phyloP scores from a whole-genome alignment of 2,797 vertebrate genomes.

The Eurystomus glaucurus region DNA sequence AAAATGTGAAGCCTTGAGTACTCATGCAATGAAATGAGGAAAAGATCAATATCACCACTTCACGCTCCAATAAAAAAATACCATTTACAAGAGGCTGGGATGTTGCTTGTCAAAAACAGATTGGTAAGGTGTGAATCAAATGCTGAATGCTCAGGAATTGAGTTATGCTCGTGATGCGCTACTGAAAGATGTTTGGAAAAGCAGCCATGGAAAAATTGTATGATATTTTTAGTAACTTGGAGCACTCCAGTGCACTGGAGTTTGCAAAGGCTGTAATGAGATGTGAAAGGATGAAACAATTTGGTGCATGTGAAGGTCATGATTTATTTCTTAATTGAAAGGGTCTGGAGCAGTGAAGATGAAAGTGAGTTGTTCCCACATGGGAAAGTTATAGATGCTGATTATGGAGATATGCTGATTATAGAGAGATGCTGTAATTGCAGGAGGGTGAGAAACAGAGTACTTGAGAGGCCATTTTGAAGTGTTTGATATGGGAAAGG shows the following conservation, averaged over 20 bases:
- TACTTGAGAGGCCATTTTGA: not conserved
- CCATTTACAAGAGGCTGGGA: not conserved
- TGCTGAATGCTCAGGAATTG: not conserved
- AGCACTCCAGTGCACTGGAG: not conserved
- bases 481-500: not conserved
- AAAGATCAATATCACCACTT: not conserved
- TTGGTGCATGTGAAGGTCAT: not conserved
- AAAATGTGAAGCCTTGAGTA: slow-evolving; percentile 3
- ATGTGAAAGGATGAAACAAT: not conserved
- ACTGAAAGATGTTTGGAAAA: not conserved
- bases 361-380: not conserved
- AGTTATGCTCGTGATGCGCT: not conserved
- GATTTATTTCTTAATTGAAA: not conserved
- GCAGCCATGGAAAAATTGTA: not conserved
- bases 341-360: not conserved
- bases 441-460: not conserved
- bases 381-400: not conserved
- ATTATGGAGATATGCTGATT: not conserved
- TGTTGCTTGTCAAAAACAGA: not conserved
- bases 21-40: not conserved
- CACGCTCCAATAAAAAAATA: not conserved
- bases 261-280: not conserved
- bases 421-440: not conserved
- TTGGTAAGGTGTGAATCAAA: not conserved
- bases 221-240: not conserved